Evolutionary conservation across 1,140 invertebrate genomes (phyloP).

Genomic region (Bombus turneri): DNA sequence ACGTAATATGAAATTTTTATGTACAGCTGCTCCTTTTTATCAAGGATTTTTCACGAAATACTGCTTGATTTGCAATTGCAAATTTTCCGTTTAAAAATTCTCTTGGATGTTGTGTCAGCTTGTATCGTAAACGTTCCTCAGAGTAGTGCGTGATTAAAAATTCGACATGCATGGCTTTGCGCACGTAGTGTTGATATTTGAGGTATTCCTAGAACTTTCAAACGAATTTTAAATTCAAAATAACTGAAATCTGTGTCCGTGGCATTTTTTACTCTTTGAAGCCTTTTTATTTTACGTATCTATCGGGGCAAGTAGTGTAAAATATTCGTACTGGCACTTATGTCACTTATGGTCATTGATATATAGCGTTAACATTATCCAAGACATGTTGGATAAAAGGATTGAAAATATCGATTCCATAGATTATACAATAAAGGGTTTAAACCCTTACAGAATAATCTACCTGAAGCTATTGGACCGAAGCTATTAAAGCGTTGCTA

Average conservation of each 20-base stretch:
- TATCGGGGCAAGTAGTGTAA: background rate
- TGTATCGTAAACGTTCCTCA: background rate
- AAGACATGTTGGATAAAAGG: too few relatives aligned
- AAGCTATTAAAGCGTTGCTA: too few relatives aligned
- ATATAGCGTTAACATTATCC: background rate
- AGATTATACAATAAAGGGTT: background rate
- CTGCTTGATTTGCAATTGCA: conserved; percentile 4
- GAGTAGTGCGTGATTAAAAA: background rate
- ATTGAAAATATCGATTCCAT: background rate
- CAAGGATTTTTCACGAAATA: background rate
- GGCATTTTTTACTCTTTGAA: background rate
- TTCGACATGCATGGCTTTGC: background rate
- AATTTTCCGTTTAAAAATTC: background rate
- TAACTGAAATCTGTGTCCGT: background rate
- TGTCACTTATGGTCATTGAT: too few relatives aligned
- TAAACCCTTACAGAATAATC: background rate
- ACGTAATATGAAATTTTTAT: background rate
- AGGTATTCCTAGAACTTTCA: too few relatives aligned
- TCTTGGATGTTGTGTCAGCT: background rate
- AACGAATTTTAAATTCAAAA: background rate
- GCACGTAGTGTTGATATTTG: background rate
- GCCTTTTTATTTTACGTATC: too few relatives aligned
- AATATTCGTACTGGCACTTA: background rate
- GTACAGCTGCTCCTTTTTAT: background rate
- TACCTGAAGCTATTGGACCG: too few relatives aligned